phyloP scores from a whole-genome alignment of 2,113 vertebrate genomes.

The Porphyrio hochstetteri region DNA sequence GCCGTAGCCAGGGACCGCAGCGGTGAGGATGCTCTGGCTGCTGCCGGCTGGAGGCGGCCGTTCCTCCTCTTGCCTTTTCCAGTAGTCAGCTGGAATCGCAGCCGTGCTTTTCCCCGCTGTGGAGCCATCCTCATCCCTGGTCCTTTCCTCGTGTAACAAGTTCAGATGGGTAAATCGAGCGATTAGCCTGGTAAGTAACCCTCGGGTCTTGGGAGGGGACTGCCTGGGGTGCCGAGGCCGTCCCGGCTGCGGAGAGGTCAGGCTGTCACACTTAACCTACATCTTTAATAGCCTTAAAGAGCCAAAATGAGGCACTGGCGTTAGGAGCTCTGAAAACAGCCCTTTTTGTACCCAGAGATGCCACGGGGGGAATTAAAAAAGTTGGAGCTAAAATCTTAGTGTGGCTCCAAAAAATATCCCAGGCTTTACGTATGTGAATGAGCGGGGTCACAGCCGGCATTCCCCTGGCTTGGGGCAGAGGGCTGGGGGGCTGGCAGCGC shows the following conservation, averaged over 20 bases:
- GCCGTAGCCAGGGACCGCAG: neutral
- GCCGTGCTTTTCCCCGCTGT: neutral
- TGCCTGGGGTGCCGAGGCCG: neutral
- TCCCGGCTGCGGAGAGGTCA: neutral
- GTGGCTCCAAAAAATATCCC: neutral
- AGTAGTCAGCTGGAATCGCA: neutral
- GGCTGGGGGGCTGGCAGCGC: too few relatives aligned
- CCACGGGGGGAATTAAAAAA: neutral
- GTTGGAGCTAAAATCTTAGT: neutral
- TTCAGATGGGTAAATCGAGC: neutral
- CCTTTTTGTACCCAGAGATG: neutral
- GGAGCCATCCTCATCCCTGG: neutral
- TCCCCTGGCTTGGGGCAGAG: too few relatives aligned
- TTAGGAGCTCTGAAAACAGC: neutral
- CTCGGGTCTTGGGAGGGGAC: neutral
- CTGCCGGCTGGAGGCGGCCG: neutral
- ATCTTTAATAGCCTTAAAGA: neutral
- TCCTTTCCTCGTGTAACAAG: neutral
- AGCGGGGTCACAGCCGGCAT: accelerated
- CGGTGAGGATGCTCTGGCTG: neutral
- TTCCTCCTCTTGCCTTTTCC: neutral
- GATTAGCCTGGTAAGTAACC: neutral
- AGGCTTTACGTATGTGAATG: accelerated
- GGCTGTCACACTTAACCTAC: neutral
- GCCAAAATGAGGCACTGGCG: neutral